phyloP scores from a whole-genome alignment of 2,113 vertebrate species.

The Actenoides lindsayi region DNA sequence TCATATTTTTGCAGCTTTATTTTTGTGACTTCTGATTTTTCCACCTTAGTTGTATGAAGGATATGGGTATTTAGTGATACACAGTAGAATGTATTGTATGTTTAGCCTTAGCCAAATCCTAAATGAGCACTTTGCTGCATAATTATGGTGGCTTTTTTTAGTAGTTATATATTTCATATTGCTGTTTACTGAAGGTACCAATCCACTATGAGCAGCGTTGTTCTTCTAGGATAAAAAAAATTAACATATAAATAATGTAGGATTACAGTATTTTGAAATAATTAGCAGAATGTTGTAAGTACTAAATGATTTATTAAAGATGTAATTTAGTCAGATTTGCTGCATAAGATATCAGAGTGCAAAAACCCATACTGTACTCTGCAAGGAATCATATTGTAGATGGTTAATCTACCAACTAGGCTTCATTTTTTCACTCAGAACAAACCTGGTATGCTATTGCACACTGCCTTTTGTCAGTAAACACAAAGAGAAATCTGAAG shows the following conservation, averaged over 20 bases:
- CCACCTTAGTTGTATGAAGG: constrained; percentile 31
- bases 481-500: constrained; percentile 78
- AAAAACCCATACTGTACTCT: constrained; percentile 32
- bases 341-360: constrained; percentile 51
- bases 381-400: constrained; percentile 52
- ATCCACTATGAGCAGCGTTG: constrained; percentile 6
- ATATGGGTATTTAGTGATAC: constrained; percentile 16
- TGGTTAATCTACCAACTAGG: constrained; percentile 54
- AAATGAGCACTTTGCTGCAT: constrained; percentile 33
- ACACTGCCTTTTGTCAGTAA: constrained; percentile 74
- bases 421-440: constrained; percentile 72
- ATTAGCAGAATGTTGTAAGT: constrained; percentile 63
- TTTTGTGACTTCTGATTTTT: constrained; percentile 49
- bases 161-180: constrained; percentile 21
- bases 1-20: constrained; percentile 18
- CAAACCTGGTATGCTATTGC: constrained; percentile 47
- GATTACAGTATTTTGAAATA: constrained; percentile 70
- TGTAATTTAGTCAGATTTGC: constrained; percentile 53
- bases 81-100: constrained; percentile 4
- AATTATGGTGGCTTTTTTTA: constrained; percentile 43
- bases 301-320: constrained; percentile 67
- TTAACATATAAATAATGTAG: constrained; percentile 60
- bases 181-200: constrained; percentile 41
- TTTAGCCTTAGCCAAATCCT: constrained; percentile 57
- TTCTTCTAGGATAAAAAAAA: constrained; percentile 63